Evolutionary conservation across 23 tunicate genomes (phyloP).

Genomic region (Styela clava): DNA sequence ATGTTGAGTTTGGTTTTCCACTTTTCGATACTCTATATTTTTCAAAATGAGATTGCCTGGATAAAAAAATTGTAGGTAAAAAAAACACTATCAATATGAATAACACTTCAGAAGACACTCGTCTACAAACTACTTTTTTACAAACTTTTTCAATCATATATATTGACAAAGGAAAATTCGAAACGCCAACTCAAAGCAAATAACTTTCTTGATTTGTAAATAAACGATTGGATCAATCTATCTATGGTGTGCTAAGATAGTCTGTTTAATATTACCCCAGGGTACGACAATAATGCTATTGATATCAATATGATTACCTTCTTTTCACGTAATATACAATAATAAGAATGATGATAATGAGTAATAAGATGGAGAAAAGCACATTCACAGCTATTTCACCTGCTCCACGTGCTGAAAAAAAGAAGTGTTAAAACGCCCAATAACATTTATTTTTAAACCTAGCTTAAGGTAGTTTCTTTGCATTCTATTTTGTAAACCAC

Average conservation of each 20-base stretch:
- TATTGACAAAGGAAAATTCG: neutral
- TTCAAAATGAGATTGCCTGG: neutral
- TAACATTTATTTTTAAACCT: neutral
- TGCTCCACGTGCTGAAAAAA: constrained; percentile 4
- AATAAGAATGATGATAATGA: constrained; percentile 52
- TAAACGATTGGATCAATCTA: neutral
- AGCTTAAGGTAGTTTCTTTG: neutral
- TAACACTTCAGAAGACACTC: neutral
- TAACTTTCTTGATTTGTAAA: no score
- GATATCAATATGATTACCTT: constrained; percentile 5
- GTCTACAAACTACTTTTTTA: neutral
- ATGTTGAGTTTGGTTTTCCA: constrained; percentile 7
- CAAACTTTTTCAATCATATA: neutral
- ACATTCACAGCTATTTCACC: constrained; percentile 97
- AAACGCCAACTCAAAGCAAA: no score
- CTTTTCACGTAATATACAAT: constrained; percentile 36
- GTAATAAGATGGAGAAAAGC: constrained; percentile 43
- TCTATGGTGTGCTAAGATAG: neutral
- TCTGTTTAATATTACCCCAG: no score
- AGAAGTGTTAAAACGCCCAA: neutral
- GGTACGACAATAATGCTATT: neutral
- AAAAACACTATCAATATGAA: neutral
- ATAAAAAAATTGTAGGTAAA: no score
- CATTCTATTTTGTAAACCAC: neutral
- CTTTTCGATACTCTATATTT: neutral